A percentile compares a stretch with the other conserved stretches of the same genome.
Evolutionary conservation across 2,797 vertebrate genomes (phyloP).

Genomic region (Phrynocephalus forsythii): DNA sequence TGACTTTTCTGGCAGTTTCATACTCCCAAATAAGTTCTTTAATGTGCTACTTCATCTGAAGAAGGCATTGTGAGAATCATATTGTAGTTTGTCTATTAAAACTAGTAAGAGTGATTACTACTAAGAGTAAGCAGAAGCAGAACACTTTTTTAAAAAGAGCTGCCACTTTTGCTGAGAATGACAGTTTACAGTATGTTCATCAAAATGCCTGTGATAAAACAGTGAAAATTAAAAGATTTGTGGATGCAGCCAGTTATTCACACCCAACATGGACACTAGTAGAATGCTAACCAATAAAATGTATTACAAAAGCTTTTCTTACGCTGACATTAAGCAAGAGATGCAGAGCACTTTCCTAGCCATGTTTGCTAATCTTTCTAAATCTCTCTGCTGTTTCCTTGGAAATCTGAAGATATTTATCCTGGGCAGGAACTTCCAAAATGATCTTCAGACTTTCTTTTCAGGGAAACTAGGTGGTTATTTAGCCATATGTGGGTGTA

Average conservation of each 20-base stretch:
- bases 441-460: not conserved
- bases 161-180: too few species aligned
- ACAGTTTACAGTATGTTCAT: not conserved
- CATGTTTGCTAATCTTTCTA: not conserved
- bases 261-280: not conserved
- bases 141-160: too few species aligned
- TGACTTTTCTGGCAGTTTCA: not conserved
- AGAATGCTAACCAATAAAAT: not conserved
- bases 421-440: not conserved
- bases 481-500: not conserved
- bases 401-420: not conserved
- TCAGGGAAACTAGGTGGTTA: not conserved
- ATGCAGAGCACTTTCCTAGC: not conserved
- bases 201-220: not conserved
- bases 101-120: not conserved
- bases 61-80: not conserved
- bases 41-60: slow-evolving; percentile 33
- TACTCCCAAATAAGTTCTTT: slow-evolving; percentile 21
- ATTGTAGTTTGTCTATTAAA: slow-evolving; percentile 10
- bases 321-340: not conserved
- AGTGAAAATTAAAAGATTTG: not conserved
- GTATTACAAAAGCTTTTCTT: not conserved
- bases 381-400: not conserved
- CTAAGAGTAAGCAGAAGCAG: too few species aligned
- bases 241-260: not conserved